phyloP scores from a whole-genome alignment of 1,140 invertebrate genomes.

The Aphaenogaster floridana region DNA sequence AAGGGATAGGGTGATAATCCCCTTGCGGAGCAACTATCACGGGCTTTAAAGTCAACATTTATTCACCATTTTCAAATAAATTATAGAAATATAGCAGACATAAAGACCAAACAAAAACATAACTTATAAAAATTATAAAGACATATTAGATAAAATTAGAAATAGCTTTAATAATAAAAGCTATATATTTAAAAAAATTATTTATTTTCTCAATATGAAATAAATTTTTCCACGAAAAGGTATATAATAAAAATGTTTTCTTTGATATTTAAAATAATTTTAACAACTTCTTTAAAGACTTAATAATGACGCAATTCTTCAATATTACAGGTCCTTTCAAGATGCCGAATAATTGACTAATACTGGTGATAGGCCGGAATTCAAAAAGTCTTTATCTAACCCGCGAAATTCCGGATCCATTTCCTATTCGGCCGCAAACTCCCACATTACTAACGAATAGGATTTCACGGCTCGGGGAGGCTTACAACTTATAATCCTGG shows the following conservation, averaged over 20 bases:
- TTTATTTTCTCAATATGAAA: neutral
- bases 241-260: neutral
- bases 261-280: neutral
- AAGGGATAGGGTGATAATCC: slow-evolving; percentile 50
- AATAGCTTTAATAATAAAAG: neutral
- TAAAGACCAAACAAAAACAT: neutral
- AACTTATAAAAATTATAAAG: neutral
- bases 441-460: slow-evolving; percentile 66
- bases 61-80: slow-evolving; percentile 27
- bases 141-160: neutral
- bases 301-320: neutral
- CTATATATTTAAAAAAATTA: neutral
- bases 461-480: slow-evolving; percentile 71
- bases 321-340: neutral
- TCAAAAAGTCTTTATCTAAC: neutral
- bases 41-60: slow-evolving; percentile 18
- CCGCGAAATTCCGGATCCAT: slow-evolving; percentile 70
- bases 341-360: neutral
- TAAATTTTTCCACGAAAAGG: neutral
- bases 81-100: slow-evolving; percentile 47
- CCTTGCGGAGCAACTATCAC: slow-evolving; percentile 27
- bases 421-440: slow-evolving; percentile 67
- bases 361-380: neutral
- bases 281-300: neutral
- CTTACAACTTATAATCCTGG: slow-evolving; percentile 83